phyloP scores from a whole-genome alignment of 1,140 invertebrate species.

The Aphidius ervi region DNA sequence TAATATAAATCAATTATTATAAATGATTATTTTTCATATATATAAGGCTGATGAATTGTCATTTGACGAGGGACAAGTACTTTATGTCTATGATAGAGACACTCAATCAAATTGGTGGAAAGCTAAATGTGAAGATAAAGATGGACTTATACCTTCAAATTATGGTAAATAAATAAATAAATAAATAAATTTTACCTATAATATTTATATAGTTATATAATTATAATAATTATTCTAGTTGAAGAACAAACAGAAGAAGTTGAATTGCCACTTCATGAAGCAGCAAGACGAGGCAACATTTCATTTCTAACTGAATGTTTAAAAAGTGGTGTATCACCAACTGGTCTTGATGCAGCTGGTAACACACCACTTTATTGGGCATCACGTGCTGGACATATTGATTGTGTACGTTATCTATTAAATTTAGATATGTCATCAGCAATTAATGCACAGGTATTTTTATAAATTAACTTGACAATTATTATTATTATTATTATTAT shows the following conservation, averaged over 20 bases:
- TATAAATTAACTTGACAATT: background rate
- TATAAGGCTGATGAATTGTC: slow-evolving; percentile 47
- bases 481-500: too few relatives aligned
- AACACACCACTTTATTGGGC: slow-evolving; percentile 71
- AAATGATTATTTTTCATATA: slow-evolving; percentile 20
- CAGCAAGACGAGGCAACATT: slow-evolving; percentile 66
- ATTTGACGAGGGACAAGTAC: slow-evolving; percentile 66
- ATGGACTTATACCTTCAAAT: slow-evolving; percentile 64
- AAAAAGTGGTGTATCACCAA: slow-evolving; percentile 63
- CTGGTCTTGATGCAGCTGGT: slow-evolving; percentile 65
- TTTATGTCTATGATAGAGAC: slow-evolving; percentile 62
- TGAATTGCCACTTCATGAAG: slow-evolving; percentile 67
- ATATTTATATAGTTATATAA: too few relatives aligned
- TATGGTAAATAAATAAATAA: slow-evolving; percentile 55
- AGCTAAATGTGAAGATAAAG: slow-evolving; percentile 58
- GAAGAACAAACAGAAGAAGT: slow-evolving; percentile 62
- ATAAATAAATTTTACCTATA: slow-evolving; percentile 6
- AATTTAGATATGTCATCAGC: slow-evolving; percentile 42
- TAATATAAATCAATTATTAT: slow-evolving; percentile 13
- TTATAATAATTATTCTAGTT: slow-evolving; percentile 49
- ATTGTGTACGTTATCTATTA: slow-evolving; percentile 55
- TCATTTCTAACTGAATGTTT: slow-evolving; percentile 63
- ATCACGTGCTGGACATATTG: slow-evolving; percentile 56
- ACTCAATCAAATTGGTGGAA: slow-evolving; percentile 61
- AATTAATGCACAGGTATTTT: slow-evolving; percentile 50